Base-by-base conservation (phyloP, 2,797 vertebrate genomes). In the Enteromius radiatus region DNA sequence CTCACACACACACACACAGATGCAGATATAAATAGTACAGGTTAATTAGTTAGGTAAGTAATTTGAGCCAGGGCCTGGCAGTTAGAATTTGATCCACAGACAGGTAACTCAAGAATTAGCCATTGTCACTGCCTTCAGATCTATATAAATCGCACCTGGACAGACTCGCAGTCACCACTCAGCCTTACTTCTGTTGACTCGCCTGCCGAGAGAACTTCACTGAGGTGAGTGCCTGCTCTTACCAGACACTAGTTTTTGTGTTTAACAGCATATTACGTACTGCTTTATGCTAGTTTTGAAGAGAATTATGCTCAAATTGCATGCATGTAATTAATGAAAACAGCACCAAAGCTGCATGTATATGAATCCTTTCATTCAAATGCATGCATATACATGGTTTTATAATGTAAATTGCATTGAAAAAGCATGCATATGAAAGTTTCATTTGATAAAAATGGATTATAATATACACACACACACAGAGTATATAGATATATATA, bases 11-110 rank as follows among this genome's bases (percentile, higher is more conserved):
- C 87, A 85, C 86, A 82, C 88, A 69, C 76, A 69, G 69, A 41
- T 47, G 73, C 86, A 90, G 87, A 94, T 96, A 97, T 96, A 97
- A 97, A 97, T 95, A 97, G 97, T 94, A 95, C 93, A 95, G 95
- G 95, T 97, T 97, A 95, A 97, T 98, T 96, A 97, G 96, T 95
- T 95, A 95, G 94, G 91, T 89, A 92, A 91, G 97, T 97, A 97
- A 99, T 93, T 91, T 85, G 96, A 99, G 95, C 94, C 88, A 0
- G 91, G 89, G 92, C 94, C 94, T 95, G 94, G 93, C 93, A 91
- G 93, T 91, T 92, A 92, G 94, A 95, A 98, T 94, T 94, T 95
- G 97, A 99, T 98, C 96, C 96, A 92, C 82, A 89, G 93, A 94
- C 92, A 94, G 94, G 97, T 97, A 98, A 99, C 95, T 94, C 90